Base-by-base conservation (phyloP, 2,797 vertebrate species). In the Dendrocincla tyrannina region DNA sequence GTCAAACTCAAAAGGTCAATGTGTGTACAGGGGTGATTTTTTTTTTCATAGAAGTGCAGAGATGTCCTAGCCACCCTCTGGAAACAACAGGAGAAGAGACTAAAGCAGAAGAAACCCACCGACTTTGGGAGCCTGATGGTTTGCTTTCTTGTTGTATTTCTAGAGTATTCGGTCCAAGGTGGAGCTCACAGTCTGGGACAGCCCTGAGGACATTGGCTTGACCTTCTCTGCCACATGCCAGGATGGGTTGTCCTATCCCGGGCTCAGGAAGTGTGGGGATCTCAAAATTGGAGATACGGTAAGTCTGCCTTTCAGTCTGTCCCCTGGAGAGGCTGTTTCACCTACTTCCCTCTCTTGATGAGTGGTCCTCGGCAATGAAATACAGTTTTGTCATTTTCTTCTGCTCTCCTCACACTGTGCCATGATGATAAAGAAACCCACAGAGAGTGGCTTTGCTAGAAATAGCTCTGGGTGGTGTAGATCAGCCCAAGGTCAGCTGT, bases 101-200 rank as follows among this genome's bases (percentile, higher is more conserved):
- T 50, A 56, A 81, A 47, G 44, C 39, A 55, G 53, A 52, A 74
- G 63, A 79, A 85, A 44, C 25, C 18, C 4, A 14, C 27, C 24
- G 3, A 46, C 35, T 84, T 83, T 68, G 18, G 67, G 93, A 47
- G 95, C 7, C 39, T 85, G 28, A 85, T 22, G 2, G 28, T 52
- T 80, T 92, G 76, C 39, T 94, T 95, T 96, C 82, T n/a, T 32
- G 1, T 94, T 82, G 35, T 84, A 33, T 86, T 97, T 93, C 67
- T 97, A 99, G 99, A 99, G 99, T 94, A 99, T 99, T 95, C 99
- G 99, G 30, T 99, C 99, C 27, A 99, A 99, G 96, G 99, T 99
- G 96, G 99, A 99, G 96, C 98, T 99, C 91, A 99, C 99, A 0
- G 99, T 99, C 35, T 99, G 98, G 98, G 99, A 99, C 95, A 99